These are phyloP conservation scores for Drosophila quadrilineata DNA, from an alignment of 1,140 invertebrate species.

Conservation along the genomic window DNA sequence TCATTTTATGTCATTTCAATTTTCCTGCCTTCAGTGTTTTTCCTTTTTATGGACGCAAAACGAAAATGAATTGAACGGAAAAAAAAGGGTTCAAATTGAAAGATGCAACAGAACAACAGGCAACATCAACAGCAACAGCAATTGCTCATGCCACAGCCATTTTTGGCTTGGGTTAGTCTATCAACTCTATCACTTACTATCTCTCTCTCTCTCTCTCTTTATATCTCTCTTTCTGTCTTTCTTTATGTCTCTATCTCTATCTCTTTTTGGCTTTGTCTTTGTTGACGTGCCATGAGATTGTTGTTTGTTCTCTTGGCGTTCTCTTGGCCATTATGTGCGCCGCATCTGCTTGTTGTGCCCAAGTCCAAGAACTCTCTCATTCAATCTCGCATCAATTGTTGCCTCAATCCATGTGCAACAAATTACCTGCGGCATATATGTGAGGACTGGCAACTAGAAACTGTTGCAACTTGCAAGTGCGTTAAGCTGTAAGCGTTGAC, in stretches of 20 bases:
- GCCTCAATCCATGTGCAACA: conserved; percentile 62
- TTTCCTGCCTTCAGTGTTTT: conserved; percentile 60
- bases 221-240: conserved; percentile 15
- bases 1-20: conserved; percentile 78
- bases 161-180: conserved; percentile 35
- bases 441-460: too few species aligned
- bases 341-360: conserved; percentile 1
- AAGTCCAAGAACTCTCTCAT: conserved; percentile 34
- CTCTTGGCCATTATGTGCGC: neutral
- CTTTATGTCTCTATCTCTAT: conserved; percentile 13
- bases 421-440: conserved; percentile 73
- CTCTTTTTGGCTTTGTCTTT: conserved; percentile 47
- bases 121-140: conserved; percentile 18
- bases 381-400: conserved; percentile 47
- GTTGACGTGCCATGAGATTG: conserved; percentile 55
- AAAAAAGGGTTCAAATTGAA: conserved; percentile 72
- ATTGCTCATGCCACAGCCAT: conserved; percentile 46
- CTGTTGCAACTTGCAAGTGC: conserved; percentile 23
- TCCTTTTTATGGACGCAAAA: conserved; percentile 71
- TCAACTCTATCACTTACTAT: too few species aligned
- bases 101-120: conserved; percentile 51
- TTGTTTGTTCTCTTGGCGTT: conserved; percentile 43
- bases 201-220: conserved; percentile 16
- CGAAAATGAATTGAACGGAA: conserved; percentile 59
- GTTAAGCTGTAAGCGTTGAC: conserved; percentile 35